Percentiles rank a stretch among this genome's conserved stretches.
Conservation (phyloP, 2,797 vertebrate species). For the Malurus splendens region DNA sequence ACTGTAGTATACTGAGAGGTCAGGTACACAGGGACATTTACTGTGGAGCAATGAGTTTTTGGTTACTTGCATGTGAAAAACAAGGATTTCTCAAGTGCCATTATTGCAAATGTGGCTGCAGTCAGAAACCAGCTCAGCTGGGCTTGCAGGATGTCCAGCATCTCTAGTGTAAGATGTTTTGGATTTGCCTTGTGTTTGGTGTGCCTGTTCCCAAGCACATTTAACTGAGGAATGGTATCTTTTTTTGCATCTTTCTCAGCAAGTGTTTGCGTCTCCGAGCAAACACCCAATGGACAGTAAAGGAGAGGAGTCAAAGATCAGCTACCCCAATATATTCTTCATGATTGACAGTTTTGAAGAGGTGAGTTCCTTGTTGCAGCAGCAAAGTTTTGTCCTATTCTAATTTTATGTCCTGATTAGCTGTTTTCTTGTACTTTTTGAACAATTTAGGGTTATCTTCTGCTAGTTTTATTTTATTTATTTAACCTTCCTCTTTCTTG, state of each 20-base stretch:
- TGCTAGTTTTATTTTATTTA: background rate
- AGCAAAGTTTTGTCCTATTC: background rate
- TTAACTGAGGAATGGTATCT: background rate
- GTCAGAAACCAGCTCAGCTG: background rate
- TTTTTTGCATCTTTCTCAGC: conserved; percentile 67
- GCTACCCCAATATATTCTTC: conserved; percentile 99
- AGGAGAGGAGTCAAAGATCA: conserved; percentile 97
- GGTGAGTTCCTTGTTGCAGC: conserved; percentile 66
- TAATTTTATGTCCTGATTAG: background rate
- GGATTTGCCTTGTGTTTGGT: background rate
- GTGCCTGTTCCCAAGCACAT: background rate
- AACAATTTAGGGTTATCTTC: background rate
- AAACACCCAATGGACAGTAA: conserved; percentile 99
- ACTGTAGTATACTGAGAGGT: background rate
- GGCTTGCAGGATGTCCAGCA: background rate
- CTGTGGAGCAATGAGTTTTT: background rate
- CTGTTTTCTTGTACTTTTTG: background rate
- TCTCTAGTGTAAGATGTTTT: background rate
- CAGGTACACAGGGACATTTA: background rate
- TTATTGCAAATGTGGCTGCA: background rate
- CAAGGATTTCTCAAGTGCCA: background rate
- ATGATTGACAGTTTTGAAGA: conserved; percentile 99
- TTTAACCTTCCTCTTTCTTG: background rate
- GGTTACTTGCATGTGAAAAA: background rate
- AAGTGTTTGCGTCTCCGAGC: conserved; percentile 96